Evolutionary conservation across 2,113 vertebrate genomes (phyloP).

Genomic region (Sialia sialis): DNA sequence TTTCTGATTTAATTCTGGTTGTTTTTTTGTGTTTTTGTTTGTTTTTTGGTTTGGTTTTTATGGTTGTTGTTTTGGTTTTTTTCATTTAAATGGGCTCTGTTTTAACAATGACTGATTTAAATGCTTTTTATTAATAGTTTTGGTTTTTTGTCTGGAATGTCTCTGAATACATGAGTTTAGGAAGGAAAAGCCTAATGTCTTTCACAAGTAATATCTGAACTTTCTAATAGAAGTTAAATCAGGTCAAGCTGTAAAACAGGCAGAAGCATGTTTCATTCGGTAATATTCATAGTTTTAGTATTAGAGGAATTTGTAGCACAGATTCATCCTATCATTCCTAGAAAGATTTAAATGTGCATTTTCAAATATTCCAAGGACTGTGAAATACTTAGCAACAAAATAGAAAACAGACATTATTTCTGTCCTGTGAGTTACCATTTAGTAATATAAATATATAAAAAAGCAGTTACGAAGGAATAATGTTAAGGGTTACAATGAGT

Average conservation of each 20-base stretch:
- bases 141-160: neutral
- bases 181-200: neutral
- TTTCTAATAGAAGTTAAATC: conserved; percentile 9
- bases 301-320: neutral
- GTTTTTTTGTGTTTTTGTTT: too few relatives aligned
- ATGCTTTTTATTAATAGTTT: neutral
- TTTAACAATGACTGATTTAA: neutral
- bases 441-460: neutral
- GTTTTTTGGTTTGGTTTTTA: too few relatives aligned
- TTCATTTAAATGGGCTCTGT: neutral
- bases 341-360: conserved; percentile 5
- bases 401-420: neutral
- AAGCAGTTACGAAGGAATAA: neutral
- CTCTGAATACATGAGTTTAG: neutral
- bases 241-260: conserved; percentile 1
- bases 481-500: neutral
- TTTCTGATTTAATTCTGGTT: conserved; percentile 32
- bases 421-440: neutral
- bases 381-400: neutral
- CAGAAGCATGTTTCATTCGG: conserved; percentile 14
- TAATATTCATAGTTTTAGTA: neutral
- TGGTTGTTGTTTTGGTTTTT: conserved; percentile 6
- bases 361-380: conserved; percentile 20
- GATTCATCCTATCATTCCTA: neutral
- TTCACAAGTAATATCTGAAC: conserved; percentile 26